Base-by-base conservation (phyloP, 2,797 vertebrate species). In the Lates japonicus region DNA sequence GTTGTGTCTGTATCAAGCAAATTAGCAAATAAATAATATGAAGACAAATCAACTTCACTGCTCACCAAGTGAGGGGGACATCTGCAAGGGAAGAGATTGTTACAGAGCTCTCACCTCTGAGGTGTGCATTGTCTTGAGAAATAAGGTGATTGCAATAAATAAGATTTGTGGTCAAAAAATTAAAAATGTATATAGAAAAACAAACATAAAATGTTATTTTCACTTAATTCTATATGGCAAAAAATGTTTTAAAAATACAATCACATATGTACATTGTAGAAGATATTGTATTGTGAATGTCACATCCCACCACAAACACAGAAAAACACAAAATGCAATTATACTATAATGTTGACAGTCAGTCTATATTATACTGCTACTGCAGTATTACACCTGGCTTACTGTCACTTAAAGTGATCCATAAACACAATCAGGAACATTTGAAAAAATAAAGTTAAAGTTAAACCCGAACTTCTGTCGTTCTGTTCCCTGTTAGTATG, bases 31-130 rank as follows among this genome's bases (percentile, higher is more conserved):
- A 74, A 80, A 74, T 70, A 52, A 37, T 19, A 82, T 60, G 46
- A 84, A 72, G 57, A 87, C 70, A 88, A 83, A 80, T 74, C 55
- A 77, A 49, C 61, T 39, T 74, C 52, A 76, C 42, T 76, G 54
- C 59, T 83, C 66, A 76, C 64, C 57, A 42, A 5, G 41, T 42
- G 42, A 57, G 22, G 12, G 25, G 11, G 16, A 22, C 29, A 78
- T 78, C 78, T 88, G 82, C n/a, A 81, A 67, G 57, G 76, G 17
- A 75, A 82, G 13, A 67, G 49, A 60, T 41, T 54, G 49, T 78
- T 75, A 84, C 37, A 76, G 25, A 4, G 22, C 33, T 60, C 35
- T 70, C 64, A 59, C 19, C 41, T 71, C 37, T 51, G 57, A 71
- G n/a, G 65, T 62, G 52, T 58, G 41, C 0, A 31, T 37, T 51